These are phyloP conservation scores for Lepidocyrtinus sp. DNA, from an alignment of 2,888 invertebrate species.

Conservation along the genomic window DNA sequence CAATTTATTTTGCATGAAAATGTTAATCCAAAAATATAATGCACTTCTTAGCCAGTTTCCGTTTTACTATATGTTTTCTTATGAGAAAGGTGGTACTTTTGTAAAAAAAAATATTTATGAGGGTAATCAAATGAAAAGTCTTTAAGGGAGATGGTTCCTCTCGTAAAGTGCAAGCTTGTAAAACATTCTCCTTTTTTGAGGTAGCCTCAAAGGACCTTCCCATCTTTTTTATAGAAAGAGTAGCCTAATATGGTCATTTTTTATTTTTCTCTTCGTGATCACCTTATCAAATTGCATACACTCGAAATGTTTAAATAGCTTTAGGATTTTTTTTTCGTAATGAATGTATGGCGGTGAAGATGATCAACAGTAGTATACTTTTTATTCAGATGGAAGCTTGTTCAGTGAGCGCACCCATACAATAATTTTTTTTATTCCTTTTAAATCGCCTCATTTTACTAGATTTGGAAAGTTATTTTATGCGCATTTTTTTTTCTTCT, in stretches of 20 bases:
- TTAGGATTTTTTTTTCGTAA: constrained; percentile 24
- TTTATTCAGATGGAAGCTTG: constrained; percentile 7
- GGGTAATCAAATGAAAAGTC: no score
- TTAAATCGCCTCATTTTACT: constrained; percentile 20
- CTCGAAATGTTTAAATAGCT: constrained; percentile 28
- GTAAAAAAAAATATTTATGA: constrained; percentile 2
- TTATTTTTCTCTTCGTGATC: constrained; percentile 40
- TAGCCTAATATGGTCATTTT: constrained; percentile 54
- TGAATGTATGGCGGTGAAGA: background rate
- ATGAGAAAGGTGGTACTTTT: background rate
- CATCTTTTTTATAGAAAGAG: constrained; percentile 35
- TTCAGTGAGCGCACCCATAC: constrained; percentile 16
- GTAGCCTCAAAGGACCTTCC: constrained; percentile 23
- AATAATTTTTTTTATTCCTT: constrained; percentile 17
- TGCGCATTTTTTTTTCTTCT: constrained; percentile 17
- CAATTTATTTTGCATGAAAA: no score
- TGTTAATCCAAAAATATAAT: no score
- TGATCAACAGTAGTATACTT: no score
- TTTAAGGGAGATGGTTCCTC: background rate
- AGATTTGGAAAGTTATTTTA: constrained; percentile 46
- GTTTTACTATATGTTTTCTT: constrained; percentile 22
- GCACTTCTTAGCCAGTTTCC: no score
- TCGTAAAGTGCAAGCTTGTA: background rate
- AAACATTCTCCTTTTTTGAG: background rate
- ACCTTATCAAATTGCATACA: constrained; percentile 49